Conservation (phyloP, 2,888 invertebrate genomes). For the Melikaiella ostensackeni region DNA sequence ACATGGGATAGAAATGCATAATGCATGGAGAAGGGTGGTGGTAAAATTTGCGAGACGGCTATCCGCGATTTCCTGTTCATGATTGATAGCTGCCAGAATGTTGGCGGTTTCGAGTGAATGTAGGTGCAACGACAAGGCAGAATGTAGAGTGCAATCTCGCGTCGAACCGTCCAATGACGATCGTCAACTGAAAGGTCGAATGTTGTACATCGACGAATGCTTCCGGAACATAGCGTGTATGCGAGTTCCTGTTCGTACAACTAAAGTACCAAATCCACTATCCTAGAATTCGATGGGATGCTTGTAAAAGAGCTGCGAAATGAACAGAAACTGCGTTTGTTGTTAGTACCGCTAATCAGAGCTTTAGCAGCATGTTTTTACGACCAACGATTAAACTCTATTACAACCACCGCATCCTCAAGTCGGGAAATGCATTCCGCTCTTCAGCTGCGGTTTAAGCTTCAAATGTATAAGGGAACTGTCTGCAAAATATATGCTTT, state of each 20-base stretch:
- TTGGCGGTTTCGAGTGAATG: constrained; percentile 48
- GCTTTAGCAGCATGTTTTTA: constrained; percentile 2
- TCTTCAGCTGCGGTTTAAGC: not conserved
- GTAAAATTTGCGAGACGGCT: constrained; percentile 50
- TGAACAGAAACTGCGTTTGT: constrained; percentile 2
- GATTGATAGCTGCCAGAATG: constrained; percentile 54
- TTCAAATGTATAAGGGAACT: not conserved
- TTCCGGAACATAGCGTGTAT: not conserved
- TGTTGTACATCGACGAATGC: constrained; percentile 35
- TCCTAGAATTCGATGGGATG: not conserved
- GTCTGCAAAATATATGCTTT: not conserved
- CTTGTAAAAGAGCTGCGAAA: constrained; percentile 13
- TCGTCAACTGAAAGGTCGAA: constrained; percentile 38
- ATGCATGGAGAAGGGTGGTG: constrained; percentile 44
- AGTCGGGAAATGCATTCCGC: constrained; percentile 11
- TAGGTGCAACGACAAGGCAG: constrained; percentile 51
- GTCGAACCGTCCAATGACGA: constrained; percentile 39
- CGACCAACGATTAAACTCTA: constrained; percentile 23
- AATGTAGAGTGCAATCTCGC: constrained; percentile 50
- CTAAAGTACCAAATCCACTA: constrained; percentile 6
- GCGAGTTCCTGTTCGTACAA: not conserved
- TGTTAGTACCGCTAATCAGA: constrained; percentile 31
- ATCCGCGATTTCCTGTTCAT: constrained; percentile 50
- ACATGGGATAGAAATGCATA: constrained; percentile 42
- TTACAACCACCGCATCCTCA: constrained; percentile 15